Conservation (phyloP, 2,797 vertebrate species). For the Dendrocincla fuliginosa region DNA sequence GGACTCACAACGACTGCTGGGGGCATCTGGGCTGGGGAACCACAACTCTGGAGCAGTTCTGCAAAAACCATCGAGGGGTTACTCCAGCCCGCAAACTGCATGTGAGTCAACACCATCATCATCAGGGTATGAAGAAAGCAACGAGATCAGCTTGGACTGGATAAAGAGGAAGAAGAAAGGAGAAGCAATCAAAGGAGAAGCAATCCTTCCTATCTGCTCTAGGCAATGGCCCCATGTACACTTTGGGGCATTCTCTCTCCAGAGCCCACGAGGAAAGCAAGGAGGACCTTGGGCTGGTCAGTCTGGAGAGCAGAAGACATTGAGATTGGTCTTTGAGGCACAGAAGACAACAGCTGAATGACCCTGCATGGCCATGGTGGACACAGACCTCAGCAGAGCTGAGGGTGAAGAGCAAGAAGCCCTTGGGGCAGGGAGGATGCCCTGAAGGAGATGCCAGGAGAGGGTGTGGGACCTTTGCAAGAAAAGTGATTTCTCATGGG, state of each 20-base stretch:
- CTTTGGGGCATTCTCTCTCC: not conserved
- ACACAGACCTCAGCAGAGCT: not conserved
- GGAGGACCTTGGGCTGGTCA: not conserved
- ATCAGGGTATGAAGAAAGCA: not conserved
- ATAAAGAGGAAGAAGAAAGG: slow-evolving; percentile 55
- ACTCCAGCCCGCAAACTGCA: not conserved
- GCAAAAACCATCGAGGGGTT: not conserved
- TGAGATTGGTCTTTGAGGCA: not conserved
- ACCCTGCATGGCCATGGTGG: not conserved
- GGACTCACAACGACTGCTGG: fast-evolving
- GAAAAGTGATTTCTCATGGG: not conserved
- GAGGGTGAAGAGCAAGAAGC: not conserved
- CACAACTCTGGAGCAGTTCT: not conserved
- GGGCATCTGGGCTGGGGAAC: not conserved
- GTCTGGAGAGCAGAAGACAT: not conserved
- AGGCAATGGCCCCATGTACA: fast-evolving
- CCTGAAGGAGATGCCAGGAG: not conserved
- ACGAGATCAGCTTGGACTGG: not conserved
- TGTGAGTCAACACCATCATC: not conserved
- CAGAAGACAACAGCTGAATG: not conserved
- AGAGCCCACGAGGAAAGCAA: not conserved
- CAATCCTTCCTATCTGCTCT: not conserved
- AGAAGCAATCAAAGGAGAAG: slow-evolving; percentile 46
- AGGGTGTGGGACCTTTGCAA: not conserved
- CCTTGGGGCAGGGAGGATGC: not conserved